Evolutionary conservation across 2,888 invertebrate genomes (phyloP), one percentile per base, ranked within the genome.

Genomic region (Drosophila greeni): DNA sequence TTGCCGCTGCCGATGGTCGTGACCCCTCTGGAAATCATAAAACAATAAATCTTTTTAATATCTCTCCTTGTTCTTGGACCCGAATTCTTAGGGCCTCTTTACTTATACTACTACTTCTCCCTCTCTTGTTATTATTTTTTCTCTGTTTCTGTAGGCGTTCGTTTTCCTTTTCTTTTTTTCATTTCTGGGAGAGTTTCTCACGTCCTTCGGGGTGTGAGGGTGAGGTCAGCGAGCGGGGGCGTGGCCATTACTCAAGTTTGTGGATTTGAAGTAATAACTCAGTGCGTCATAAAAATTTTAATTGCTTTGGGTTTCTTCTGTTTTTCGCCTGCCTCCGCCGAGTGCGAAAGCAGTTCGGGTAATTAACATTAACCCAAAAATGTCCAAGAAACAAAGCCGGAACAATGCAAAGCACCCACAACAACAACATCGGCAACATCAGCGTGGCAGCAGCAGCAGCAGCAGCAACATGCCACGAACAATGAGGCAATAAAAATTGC

Each of bases 401-500:
- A 77, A 76, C 83, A 78, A 83, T 81, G 75, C 75, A 66, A 73
- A 78, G 82, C 68, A 66, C 81, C 80, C 79, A 58, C 48, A 48
- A 52, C 58, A 48, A 52, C 58, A 55, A 20, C 67, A 57, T 53
- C 59, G 36, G 45, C 74, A 56, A 47, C 55, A 55, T 55, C 56
- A 14, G n/a, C 33, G 45, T 71, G 54, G 42, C 55, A 55, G 51
- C 56, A 14, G n/a, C 33, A 33, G 23, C 40, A 33, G 39, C 31
- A 52, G 7, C 55, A 56, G 60, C 42, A 49, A 65, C 66, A 61
- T 58, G 61, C 54, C 61, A 42, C 70, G 59, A 82, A 85, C 82
- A 82, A 82, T 85, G 82, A 85, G 84, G 85, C 84, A 76, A 82
- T 82, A 82, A 82, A 82, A 82, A 82, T 82, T 85, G 85, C 85